A percentile compares a stretch with the other conserved stretches of the same genome.
Conservation (phyloP, 1,140 invertebrate species). For the Diorhabda carinulata region DNA sequence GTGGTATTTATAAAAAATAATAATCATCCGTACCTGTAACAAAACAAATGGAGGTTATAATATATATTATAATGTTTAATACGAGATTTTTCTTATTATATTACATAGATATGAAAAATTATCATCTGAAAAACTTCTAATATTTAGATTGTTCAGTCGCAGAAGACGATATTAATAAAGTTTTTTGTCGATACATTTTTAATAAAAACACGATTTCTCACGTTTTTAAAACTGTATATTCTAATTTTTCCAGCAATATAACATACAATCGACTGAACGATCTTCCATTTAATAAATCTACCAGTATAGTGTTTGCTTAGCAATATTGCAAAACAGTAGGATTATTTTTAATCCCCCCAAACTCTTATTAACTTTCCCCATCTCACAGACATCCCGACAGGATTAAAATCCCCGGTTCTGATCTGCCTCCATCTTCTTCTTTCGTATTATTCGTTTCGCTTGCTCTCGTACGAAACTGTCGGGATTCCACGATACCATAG, state of each 20-base stretch:
- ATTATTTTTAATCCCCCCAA: slow-evolving; percentile 50
- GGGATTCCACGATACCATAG: slow-evolving; percentile 48
- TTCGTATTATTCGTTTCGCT: not conserved
- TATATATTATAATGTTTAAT: too few species aligned
- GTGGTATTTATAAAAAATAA: too few species aligned
- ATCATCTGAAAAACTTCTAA: too few species aligned
- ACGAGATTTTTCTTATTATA: too few species aligned
- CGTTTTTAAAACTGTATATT: not conserved
- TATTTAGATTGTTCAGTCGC: too few species aligned
- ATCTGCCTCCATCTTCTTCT: slow-evolving; percentile 11
- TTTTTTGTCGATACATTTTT: too few species aligned
- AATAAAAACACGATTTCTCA: not conserved
- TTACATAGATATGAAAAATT: too few species aligned
- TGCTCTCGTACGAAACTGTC: slow-evolving; percentile 40
- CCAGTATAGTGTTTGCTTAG: slow-evolving; percentile 30
- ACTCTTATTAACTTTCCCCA: slow-evolving; percentile 49
- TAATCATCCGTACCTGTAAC: too few species aligned
- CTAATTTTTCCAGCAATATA: not conserved
- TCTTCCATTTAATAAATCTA: slow-evolving; percentile 22
- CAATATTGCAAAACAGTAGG: slow-evolving; percentile 49
- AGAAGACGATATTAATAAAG: too few species aligned
- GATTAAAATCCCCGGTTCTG: slow-evolving; percentile 48
- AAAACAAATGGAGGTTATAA: too few species aligned
- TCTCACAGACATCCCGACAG: slow-evolving; percentile 41
- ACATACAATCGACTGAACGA: not conserved